Base-by-base conservation (phyloP, 1,140 invertebrate species). In the Choristoneura fumiferana region DNA sequence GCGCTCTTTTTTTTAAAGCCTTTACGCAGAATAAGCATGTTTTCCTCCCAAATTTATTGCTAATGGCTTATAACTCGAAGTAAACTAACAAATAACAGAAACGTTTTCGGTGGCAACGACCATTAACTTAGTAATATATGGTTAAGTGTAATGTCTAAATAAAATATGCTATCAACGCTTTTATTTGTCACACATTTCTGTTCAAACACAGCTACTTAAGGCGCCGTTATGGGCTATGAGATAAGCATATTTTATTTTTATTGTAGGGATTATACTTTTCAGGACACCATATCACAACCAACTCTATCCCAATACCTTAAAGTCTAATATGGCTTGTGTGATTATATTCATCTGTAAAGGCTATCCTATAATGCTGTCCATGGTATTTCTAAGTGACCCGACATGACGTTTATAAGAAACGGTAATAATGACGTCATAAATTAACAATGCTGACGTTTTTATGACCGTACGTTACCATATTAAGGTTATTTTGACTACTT, bases 211-310 rank as follows among this genome's bases (percentile, higher is more conserved):
- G 62, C 64, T 62, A 68, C 63, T 78, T 70, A 73, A 75, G 68
- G 61, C 70, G 62, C 62, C 58, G 64, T 65, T 67, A 69, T 58
- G 55, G 58, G 55, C 40, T 33, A 49, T 49, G 18, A 63, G 69
- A 77, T 77, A 79, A 76, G 67, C 70, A 71, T 76, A 73, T 76
- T 73, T 76, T 76, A 76, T 70, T 76, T 76, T 79, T 76, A 71
- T 76, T 65, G 60, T 69, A 59, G 17, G 58, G n/a, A 49, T 49
- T 49, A 29, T 49, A 49, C 18, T 22, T 18, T 29, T 10, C n/a
- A 4, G 5, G 2, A 33, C 8, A 1, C 8, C 3, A 22, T 6
- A 4, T 4, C 5, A 29, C n/a, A 12, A 13, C 12, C n/a, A 49
- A 29, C 43, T 12, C 8, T 29, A 8, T n/a, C 22, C 9, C 4